A percentile compares a stretch with the other conserved stretches of the same genome.
These are phyloP conservation scores for Megaceryle maxima DNA, from an alignment of 2,113 vertebrate genomes.

Conservation along the genomic window DNA sequence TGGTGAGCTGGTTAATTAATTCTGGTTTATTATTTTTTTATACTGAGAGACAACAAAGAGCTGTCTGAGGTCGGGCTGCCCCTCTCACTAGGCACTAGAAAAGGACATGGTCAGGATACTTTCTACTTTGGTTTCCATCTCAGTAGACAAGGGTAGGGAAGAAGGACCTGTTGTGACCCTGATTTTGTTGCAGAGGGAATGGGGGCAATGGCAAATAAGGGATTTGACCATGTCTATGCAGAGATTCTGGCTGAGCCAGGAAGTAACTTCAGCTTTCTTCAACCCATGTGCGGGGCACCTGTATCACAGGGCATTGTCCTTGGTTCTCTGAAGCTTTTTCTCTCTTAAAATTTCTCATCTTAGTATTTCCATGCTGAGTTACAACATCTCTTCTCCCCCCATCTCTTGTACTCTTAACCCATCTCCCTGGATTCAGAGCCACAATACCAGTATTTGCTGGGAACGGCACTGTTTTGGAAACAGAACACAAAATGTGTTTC, in stretches of 20 bases:
- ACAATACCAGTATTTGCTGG: background rate
- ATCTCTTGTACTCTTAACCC: fast-evolving
- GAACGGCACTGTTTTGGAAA: background rate
- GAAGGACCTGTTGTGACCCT: background rate
- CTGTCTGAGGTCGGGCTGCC: background rate
- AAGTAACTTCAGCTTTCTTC: background rate
- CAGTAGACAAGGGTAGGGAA: background rate
- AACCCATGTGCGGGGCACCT: background rate
- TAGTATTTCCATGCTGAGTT: background rate
- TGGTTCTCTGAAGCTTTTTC: background rate
- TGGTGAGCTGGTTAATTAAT: constrained; percentile 14
- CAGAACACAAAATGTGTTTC: background rate
- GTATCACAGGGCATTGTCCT: background rate
- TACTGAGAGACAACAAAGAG: background rate
- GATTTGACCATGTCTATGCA: background rate
- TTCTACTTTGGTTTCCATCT: background rate
- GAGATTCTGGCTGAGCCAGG: background rate
- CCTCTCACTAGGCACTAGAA: background rate
- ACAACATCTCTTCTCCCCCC: background rate
- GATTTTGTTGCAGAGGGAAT: background rate
- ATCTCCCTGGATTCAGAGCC: background rate
- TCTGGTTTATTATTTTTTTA: background rate
- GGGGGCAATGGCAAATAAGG: background rate
- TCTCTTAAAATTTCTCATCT: background rate
- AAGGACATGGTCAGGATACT: background rate